Evolutionary conservation across 2,113 vertebrate genomes (phyloP).

Genomic region (Melanerpes formicivorus): DNA sequence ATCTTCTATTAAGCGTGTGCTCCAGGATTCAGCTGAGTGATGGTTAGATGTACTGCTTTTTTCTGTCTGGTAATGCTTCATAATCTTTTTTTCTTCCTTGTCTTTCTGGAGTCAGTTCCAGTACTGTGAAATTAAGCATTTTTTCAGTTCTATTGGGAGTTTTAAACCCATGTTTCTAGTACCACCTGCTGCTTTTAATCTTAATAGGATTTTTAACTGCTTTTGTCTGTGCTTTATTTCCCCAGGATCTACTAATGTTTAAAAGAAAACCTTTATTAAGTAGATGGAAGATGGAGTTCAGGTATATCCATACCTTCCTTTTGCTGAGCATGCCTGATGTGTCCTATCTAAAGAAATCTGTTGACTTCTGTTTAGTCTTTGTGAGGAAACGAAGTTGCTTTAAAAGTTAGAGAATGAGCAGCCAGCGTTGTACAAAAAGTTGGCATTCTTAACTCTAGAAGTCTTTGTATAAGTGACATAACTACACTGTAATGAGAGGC

Average conservation of each 20-base stretch:
- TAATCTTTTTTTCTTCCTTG: neutral
- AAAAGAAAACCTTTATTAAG: slow-evolving; percentile 18
- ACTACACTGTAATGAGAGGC: neutral
- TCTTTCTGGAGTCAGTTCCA: neutral
- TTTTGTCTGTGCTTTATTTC: slow-evolving; percentile 48
- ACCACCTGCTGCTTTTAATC: neutral
- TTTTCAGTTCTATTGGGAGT: neutral
- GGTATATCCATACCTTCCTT: slow-evolving; percentile 5
- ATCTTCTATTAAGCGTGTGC: neutral
- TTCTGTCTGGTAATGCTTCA: neutral
- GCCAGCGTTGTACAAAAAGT: neutral
- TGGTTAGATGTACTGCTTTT: neutral
- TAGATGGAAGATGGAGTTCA: slow-evolving; percentile 24
- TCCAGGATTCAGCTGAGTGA: neutral
- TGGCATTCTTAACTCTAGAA: neutral
- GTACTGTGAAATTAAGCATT: neutral
- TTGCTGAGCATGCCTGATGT: neutral
- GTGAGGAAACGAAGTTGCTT: neutral
- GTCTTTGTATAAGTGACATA: neutral
- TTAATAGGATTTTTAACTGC: neutral
- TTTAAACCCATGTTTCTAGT: slow-evolving; percentile 3
- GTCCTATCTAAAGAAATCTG: neutral
- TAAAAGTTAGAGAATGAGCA: neutral
- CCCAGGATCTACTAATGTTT: neutral
- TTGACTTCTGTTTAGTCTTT: neutral